A percentile compares a stretch with the other conserved stretches of the same genome.
These are phyloP conservation scores for Hydrolagus affinis DNA, from an alignment of 2,113 vertebrate species.

Conservation along the genomic window DNA sequence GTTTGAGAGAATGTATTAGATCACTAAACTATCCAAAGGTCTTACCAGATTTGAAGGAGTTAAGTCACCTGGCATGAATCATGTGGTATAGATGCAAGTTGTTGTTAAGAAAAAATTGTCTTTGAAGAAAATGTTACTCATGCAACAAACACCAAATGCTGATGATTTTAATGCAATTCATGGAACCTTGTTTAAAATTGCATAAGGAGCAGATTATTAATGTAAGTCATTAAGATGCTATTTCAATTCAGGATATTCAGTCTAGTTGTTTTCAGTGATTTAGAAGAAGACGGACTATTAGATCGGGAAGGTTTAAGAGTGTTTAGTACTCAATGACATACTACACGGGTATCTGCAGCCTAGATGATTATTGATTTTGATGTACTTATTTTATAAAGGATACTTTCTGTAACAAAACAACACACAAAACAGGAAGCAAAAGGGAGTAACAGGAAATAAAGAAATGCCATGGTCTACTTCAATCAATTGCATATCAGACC, in stretches of 20 bases:
- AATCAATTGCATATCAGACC: too few species aligned
- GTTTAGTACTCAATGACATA: neutral
- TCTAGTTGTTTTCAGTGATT: neutral
- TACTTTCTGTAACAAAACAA: neutral
- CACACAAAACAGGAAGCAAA: too few species aligned
- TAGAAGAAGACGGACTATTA: constrained; percentile 18
- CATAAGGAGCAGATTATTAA: neutral
- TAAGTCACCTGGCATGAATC: neutral
- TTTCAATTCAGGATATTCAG: neutral
- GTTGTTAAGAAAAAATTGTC: too few species aligned
- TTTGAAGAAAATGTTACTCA: neutral
- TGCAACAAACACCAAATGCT: neutral
- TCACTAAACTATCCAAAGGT: neutral
- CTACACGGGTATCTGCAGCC: neutral
- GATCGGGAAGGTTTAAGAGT: neutral
- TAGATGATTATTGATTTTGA: constrained; percentile 13
- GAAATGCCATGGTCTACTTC: too few species aligned
- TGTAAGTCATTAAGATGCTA: constrained; percentile 18
- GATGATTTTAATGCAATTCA: constrained; percentile 15
- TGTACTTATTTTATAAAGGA: neutral
- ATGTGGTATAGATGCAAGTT: too few species aligned
- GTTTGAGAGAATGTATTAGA: too few species aligned
- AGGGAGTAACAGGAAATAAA: too few species aligned
- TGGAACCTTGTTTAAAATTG: neutral
- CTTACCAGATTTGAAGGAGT: neutral